Evolutionary conservation across 1,140 invertebrate species (phyloP), one percentile per base, ranked within the genome.

Genomic region (Drosophila grimshawi): DNA sequence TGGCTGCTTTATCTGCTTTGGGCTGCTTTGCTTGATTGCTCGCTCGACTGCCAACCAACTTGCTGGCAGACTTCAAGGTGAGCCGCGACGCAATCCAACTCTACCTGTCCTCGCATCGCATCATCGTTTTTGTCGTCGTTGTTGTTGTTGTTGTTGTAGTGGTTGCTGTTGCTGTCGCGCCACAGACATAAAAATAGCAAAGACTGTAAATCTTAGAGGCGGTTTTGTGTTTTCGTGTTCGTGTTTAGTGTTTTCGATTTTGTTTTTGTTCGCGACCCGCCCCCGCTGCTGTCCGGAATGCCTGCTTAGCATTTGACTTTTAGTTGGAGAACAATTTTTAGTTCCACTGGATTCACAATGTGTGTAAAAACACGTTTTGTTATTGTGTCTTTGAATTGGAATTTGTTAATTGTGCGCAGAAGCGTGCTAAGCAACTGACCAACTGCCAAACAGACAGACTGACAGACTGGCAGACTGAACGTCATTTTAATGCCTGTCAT

Each of bases 61-160:
- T 76, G 82, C 68, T 67, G 56, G 56, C 37, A 2, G 52, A 32
- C 48, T 71, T 77, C 85, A 89, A 89, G 85, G 85, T 89, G 85
- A 89, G 71, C 86, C 8, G 66, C 66, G 63, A 72, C 78, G 64
- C 66, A 72, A 65, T 73, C 68, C 35, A 64, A 71, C 57, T 19
- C 39, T 75, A 75, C 67, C 72, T 70, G 72, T 64, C 81, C 45
- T 73, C 76, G 65, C 72, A 32, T 45, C 51, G 70, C 43, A 59
- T 35, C 43, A 19, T 19, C 19, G 19, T 19, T 19, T 19, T 19
- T 19, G 19, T 19, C 19, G 1, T 19, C 19, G 1, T 19, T 19
- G 19, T 19, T 19, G 19, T 19, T 19, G 0, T 19, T 29, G 11
- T 39, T 33, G 8, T 51, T 19, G 19, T 19, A 1, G 19, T 19